Conservation (phyloP, 2,113 vertebrate species). For the Suricata suricatta region DNA sequence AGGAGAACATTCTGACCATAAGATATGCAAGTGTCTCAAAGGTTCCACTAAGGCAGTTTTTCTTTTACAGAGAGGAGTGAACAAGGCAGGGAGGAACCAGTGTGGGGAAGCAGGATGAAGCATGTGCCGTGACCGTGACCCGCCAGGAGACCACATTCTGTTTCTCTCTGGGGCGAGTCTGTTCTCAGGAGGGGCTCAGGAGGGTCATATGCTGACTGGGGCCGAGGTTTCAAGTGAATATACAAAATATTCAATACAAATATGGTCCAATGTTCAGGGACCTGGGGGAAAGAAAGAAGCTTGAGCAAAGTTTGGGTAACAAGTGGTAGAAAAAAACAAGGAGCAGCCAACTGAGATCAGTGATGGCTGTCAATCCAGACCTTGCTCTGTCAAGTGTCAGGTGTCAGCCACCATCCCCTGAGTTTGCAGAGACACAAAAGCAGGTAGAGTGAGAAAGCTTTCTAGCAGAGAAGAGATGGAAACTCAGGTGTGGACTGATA, state of each 20-base stretch:
- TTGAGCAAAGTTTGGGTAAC: not conserved
- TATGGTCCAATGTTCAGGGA: not conserved
- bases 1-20: not conserved
- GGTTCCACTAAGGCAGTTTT: not conserved
- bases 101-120: not conserved
- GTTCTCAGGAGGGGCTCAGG: not conserved
- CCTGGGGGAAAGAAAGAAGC: not conserved
- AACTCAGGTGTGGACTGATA: not conserved
- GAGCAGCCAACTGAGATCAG: not conserved
- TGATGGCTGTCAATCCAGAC: not conserved
- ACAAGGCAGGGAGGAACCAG: not conserved
- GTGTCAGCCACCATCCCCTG: not conserved
- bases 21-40: not conserved
- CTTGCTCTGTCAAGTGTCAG: not conserved
- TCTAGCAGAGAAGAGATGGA: not conserved
- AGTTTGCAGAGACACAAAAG: not conserved
- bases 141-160: not conserved
- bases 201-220: not conserved
- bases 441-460: not conserved
- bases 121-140: no score
- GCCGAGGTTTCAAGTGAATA: no score
- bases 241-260: no score
- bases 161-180: not conserved
- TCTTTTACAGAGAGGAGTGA: not conserved
- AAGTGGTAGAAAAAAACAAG: not conserved